Percentiles rank a stretch among this genome's conserved stretches.
Conservation (phyloP, 1,140 invertebrate species). For the Apis dorsata region DNA sequence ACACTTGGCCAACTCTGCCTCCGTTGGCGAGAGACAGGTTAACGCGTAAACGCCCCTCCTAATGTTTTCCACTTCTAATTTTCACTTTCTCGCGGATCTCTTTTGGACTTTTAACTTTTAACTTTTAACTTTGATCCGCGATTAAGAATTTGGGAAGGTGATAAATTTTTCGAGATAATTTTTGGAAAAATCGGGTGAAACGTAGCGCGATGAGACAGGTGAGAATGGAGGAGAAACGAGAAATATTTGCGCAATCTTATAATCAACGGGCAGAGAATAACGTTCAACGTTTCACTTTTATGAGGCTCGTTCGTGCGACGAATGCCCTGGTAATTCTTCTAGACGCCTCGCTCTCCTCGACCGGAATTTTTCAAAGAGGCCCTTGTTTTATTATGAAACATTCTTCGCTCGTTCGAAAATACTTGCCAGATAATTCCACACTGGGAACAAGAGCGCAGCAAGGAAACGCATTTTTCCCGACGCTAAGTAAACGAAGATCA, state of each 20-base stretch:
- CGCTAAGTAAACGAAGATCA: background rate
- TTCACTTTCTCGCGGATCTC: background rate
- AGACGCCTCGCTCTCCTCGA: too few species aligned
- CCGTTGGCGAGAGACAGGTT: background rate
- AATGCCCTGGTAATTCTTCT: background rate
- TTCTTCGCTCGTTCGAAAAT: slow-evolving; percentile 28
- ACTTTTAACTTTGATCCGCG: background rate
- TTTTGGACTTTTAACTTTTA: too few species aligned
- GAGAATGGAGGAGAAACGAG: background rate
- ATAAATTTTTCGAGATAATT: too few species aligned
- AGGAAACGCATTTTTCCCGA: slow-evolving; percentile 6
- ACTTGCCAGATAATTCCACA: slow-evolving; percentile 31
- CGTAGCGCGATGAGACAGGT: background rate
- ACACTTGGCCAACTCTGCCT: slow-evolving; percentile 2
- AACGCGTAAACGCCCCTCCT: background rate
- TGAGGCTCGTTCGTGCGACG: background rate
- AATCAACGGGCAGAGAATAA: background rate
- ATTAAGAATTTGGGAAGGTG: too few species aligned
- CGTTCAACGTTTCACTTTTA: background rate
- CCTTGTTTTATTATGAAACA: slow-evolving; percentile 34
- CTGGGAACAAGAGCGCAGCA: background rate
- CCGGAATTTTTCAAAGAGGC: slow-evolving; percentile 26
- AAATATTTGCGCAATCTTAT: background rate
- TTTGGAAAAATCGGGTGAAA: background rate
- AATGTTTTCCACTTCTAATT: background rate